Evolutionary conservation across 2,888 invertebrate species (phyloP).

Genomic region (Mesochorus sp.): DNA sequence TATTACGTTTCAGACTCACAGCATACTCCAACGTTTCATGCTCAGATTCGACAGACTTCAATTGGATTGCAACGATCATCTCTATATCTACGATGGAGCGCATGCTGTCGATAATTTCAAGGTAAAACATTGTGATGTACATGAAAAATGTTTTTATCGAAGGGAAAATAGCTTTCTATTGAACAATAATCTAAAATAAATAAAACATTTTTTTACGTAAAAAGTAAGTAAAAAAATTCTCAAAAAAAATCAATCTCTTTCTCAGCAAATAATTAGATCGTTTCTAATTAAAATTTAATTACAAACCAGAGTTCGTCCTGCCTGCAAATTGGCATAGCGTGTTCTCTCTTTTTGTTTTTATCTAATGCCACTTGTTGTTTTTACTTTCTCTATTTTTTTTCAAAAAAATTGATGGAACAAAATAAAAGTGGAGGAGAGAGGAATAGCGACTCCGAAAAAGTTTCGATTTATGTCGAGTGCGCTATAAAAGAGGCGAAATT

Average conservation of each 20-base stretch:
- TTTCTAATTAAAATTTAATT: too few species aligned
- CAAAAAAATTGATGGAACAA: too few species aligned
- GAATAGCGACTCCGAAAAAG: constrained; percentile 4
- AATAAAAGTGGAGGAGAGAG: neutral
- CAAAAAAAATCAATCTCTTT: too few species aligned
- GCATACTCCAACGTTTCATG: constrained; percentile 96
- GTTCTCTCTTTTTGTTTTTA: too few species aligned
- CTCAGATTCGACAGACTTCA: constrained; percentile 95
- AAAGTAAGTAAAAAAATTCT: too few species aligned
- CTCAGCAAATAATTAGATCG: too few species aligned
- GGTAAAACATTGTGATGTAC: constrained; percentile 83
- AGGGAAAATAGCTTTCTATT: neutral
- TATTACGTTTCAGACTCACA: constrained; percentile 97
- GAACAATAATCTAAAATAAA: neutral
- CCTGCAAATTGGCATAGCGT: too few species aligned
- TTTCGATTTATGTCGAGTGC: constrained; percentile 40
- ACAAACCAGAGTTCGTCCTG: too few species aligned
- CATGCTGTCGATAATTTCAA: constrained; percentile 94
- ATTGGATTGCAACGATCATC: constrained; percentile 96
- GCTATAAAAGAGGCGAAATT: constrained; percentile 42
- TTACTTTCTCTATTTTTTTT: neutral
- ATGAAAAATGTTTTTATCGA: too few species aligned
- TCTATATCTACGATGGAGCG: constrained; percentile 96
- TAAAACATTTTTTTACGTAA: too few species aligned
- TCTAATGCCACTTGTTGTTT: too few species aligned